phyloP scores from a whole-genome alignment of 2,113 vertebrate species.

The Tychaedon coryphoeus region DNA sequence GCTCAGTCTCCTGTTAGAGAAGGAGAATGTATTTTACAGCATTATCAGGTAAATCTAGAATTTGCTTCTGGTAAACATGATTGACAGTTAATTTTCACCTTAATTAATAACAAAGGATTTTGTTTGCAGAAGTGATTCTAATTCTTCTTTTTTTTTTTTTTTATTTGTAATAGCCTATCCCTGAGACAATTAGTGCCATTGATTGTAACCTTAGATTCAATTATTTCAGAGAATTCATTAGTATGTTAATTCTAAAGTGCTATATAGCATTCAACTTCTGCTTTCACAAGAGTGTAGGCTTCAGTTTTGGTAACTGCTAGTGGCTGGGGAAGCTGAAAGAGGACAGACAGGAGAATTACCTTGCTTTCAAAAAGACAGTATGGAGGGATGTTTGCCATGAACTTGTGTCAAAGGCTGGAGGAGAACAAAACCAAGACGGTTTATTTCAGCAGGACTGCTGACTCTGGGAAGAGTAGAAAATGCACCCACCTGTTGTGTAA shows the following conservation, averaged over 20 bases:
- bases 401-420: not conserved
- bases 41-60: not conserved
- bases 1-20: not conserved
- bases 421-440: not conserved
- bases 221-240: constrained; percentile 50
- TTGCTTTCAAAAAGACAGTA: not conserved
- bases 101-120: constrained; percentile 53
- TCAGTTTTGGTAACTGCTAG: not conserved
- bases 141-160: not conserved
- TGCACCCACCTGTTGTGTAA: not conserved
- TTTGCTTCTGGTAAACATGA: constrained; percentile 18
- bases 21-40: not conserved
- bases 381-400: not conserved
- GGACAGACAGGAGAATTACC: not conserved
- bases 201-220: constrained; percentile 38
- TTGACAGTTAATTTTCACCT: constrained; percentile 41
- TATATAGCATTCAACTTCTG: not conserved
- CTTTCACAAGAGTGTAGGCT: not conserved
- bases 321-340: not conserved
- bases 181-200: constrained; percentile 9
- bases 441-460: not conserved
- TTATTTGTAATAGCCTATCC: not conserved
- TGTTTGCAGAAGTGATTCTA: constrained; percentile 43
- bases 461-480: not conserved
- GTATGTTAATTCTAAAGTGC: constrained; percentile 1